Evolutionary conservation across 2,888 invertebrate species (phyloP).

Genomic region (Dusona sp.): DNA sequence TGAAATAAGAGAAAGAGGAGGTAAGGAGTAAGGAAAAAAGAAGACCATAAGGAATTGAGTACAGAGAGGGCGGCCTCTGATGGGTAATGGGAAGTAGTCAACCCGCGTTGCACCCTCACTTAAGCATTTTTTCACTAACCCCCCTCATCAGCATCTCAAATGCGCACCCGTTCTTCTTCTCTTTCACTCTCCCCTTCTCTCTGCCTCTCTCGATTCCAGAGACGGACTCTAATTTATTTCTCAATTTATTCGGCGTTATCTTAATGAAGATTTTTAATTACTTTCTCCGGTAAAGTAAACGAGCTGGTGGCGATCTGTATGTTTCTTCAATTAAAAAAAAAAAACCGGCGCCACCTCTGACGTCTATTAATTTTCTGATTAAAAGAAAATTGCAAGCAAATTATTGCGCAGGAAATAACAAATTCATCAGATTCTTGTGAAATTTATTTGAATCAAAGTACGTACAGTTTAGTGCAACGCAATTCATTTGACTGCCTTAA

Average conservation of each 20-base stretch:
- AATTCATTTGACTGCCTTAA: not conserved
- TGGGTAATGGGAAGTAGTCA: constrained; percentile 57
- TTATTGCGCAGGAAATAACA: constrained; percentile 21
- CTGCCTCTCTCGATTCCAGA: constrained; percentile 40
- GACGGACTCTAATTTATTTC: constrained; percentile 71
- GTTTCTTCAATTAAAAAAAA: constrained; percentile 55
- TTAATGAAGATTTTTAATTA: constrained; percentile 80
- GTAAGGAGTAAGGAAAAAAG: constrained; percentile 13
- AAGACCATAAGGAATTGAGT: constrained; percentile 34
- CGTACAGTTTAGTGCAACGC: not conserved
- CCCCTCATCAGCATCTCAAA: constrained; percentile 45
- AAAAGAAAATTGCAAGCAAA: constrained; percentile 43
- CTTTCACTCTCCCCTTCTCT: constrained; percentile 42
- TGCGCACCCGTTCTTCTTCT: constrained; percentile 23
- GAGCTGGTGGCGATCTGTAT: constrained; percentile 44
- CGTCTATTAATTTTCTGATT: constrained; percentile 54
- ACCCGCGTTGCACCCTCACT: constrained; percentile 64
- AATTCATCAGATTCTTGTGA: constrained; percentile 7
- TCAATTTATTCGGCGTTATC: constrained; percentile 80
- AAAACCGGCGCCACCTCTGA: constrained; percentile 46
- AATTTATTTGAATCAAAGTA: constrained; percentile 3
- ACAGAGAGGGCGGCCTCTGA: constrained; percentile 57
- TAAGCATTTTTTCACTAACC: constrained; percentile 53
- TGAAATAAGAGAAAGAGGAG: constrained; percentile 13
- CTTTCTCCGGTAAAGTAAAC: constrained; percentile 64